Evolutionary conservation across 2,888 invertebrate genomes (phyloP).

Genomic region (Scotopteryx bipunctaria): DNA sequence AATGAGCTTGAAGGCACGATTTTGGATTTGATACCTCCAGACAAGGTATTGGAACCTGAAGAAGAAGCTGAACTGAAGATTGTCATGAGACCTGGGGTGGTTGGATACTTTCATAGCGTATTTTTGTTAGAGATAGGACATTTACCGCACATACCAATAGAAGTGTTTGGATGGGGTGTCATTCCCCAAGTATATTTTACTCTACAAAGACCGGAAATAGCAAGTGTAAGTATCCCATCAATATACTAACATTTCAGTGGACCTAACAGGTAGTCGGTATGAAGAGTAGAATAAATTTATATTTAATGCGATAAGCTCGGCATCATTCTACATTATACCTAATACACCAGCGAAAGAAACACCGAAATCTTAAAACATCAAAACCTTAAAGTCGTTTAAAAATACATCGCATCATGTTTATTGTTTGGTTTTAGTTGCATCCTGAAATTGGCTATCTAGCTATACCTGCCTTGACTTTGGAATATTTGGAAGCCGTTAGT

Average conservation of each 20-base stretch:
- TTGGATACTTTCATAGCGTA: conserved; percentile 78
- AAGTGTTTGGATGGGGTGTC: conserved; percentile 82
- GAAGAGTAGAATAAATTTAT: not conserved
- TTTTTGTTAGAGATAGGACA: conserved; percentile 81
- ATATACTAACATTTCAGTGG: not conserved
- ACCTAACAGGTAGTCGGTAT: too few relatives aligned
- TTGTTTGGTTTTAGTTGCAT: conserved; percentile 49
- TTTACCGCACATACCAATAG: conserved; percentile 77
- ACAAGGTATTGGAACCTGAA: conserved; percentile 66
- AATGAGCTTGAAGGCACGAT: conserved; percentile 71
- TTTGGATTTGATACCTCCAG: conserved; percentile 68
- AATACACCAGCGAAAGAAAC: too few relatives aligned
- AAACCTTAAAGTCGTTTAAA: too few relatives aligned
- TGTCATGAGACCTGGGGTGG: conserved; percentile 78
- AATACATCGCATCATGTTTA: not conserved
- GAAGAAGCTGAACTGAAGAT: conserved; percentile 68
- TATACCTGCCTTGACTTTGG: conserved; percentile 64
- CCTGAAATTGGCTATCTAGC: conserved; percentile 74
- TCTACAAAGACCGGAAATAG: conserved; percentile 66
- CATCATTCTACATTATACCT: too few relatives aligned
- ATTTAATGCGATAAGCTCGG: too few relatives aligned
- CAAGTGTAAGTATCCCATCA: conserved; percentile 44
- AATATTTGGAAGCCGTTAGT: conserved; percentile 65
- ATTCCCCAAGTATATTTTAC: conserved; percentile 83
- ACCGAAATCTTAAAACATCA: too few relatives aligned